These are phyloP conservation scores for Lycia hirtaria DNA, from an alignment of 2,888 invertebrate species.

Conservation along the genomic window DNA sequence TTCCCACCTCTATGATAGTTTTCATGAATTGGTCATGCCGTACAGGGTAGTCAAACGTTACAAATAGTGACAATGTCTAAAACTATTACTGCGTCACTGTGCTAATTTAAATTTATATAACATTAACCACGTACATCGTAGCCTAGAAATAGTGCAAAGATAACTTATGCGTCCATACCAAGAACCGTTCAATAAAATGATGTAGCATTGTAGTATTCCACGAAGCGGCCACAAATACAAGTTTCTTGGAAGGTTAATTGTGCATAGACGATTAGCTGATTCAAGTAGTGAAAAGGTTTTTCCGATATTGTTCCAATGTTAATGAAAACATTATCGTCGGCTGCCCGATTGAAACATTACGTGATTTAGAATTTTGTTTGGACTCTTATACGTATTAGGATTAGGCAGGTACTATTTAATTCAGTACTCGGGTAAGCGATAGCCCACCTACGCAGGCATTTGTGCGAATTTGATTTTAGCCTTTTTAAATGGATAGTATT, in stretches of 20 bases:
- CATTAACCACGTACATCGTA: too few species aligned
- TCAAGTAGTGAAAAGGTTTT: conserved; percentile 5
- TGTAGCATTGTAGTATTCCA: conserved; percentile 4
- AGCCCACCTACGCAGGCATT: neutral
- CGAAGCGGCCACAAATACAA: conserved; percentile 5
- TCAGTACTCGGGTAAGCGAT: too few species aligned
- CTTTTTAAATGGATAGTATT: too few species aligned
- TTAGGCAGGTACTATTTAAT: too few species aligned
- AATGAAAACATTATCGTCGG: neutral
- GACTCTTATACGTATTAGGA: neutral
- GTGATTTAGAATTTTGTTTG: neutral
- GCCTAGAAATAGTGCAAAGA: neutral
- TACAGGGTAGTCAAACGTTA: too few species aligned
- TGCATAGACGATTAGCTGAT: conserved; percentile 14
- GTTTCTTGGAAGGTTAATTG: conserved; percentile 28
- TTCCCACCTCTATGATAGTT: too few species aligned
- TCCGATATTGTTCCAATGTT: conserved; percentile 7
- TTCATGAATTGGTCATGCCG: too few species aligned
- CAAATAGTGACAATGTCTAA: too few species aligned
- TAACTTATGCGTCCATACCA: neutral
- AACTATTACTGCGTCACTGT: too few species aligned
- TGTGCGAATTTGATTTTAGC: too few species aligned
- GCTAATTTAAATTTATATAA: too few species aligned
- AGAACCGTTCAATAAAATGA: conserved; percentile 23
- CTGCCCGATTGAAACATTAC: neutral